Conservation (phyloP, 1,140 invertebrate genomes). For the Brachionus asplanchnoidis region DNA sequence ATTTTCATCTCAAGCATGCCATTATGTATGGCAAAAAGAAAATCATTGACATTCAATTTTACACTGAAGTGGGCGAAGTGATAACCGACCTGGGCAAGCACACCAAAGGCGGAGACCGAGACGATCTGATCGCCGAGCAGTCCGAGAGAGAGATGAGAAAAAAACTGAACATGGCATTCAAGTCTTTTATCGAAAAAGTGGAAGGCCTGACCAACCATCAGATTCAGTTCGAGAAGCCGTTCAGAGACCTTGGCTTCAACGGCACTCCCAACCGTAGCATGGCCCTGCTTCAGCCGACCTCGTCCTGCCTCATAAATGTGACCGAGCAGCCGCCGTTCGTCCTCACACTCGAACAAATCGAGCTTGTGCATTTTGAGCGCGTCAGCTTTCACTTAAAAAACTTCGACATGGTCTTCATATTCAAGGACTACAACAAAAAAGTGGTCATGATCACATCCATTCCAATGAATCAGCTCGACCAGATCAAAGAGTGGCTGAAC, state of each 20-base stretch:
- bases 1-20: slow-evolving; percentile 92
- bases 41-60: slow-evolving; percentile 97
- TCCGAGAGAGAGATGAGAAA: slow-evolving; percentile 91
- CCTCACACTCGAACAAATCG: slow-evolving; percentile 91
- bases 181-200: slow-evolving; percentile 96
- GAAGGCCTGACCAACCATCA: slow-evolving; percentile 81
- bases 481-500: slow-evolving; percentile 98
- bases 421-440: slow-evolving; percentile 93
- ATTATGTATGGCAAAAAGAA: slow-evolving; percentile 99
- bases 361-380: slow-evolving; percentile 96
- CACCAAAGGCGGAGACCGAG: slow-evolving; percentile 97
- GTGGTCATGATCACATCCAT: slow-evolving; percentile 93
- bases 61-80: slow-evolving; percentile 98
- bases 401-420: slow-evolving; percentile 99
- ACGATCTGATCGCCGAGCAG: slow-evolving; percentile 96
- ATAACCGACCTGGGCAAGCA: slow-evolving; percentile 98
- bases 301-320: slow-evolving; percentile 88
- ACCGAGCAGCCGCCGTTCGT: slow-evolving; percentile 98
- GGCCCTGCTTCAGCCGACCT: slow-evolving; percentile 90
- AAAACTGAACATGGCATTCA: slow-evolving; percentile 93
- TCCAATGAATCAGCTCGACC: slow-evolving; percentile 95
- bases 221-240: slow-evolving; percentile 97
- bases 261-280: slow-evolving; percentile 95
- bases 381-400: slow-evolving; percentile 97
- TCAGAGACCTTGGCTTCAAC: slow-evolving; percentile 91